Percentiles rank a stretch among this genome's conserved stretches.
phyloP scores from a whole-genome alignment of 2,888 invertebrate genomes.

The Dasypolia templi region DNA sequence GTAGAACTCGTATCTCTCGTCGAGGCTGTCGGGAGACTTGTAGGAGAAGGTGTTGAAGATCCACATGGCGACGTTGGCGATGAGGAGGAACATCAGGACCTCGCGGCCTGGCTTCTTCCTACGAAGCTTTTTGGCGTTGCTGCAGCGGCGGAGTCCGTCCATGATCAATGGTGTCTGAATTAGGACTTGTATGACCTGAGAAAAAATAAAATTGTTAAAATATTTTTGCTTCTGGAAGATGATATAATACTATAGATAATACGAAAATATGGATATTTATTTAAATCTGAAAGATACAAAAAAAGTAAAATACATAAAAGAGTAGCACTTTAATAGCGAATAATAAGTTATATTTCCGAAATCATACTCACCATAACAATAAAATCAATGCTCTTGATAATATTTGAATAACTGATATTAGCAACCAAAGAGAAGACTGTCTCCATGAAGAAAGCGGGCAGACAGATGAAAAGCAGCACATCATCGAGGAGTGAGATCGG shows the following conservation, averaged over 20 bases:
- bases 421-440: slow-evolving; percentile 93
- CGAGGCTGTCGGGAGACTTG: slow-evolving; percentile 87
- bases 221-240: background rate
- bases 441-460: slow-evolving; percentile 93
- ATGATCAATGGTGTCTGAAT: slow-evolving; percentile 94
- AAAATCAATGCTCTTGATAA: slow-evolving; percentile 88
- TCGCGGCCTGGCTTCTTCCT: slow-evolving; percentile 94
- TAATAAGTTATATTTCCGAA: background rate
- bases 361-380: slow-evolving; percentile 88
- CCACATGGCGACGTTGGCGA: slow-evolving; percentile 95
- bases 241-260: too few species aligned
- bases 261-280: background rate
- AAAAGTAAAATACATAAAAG: background rate
- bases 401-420: slow-evolving; percentile 89
- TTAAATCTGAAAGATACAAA: background rate
- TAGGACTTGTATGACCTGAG: slow-evolving; percentile 92
- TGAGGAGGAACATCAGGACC: slow-evolving; percentile 93
- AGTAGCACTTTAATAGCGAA: background rate
- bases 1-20: slow-evolving; percentile 92
- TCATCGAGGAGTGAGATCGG: slow-evolving; percentile 93
- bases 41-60: slow-evolving; percentile 93
- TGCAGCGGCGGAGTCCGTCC: slow-evolving; percentile 94
- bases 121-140: slow-evolving; percentile 91
- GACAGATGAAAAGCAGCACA: slow-evolving; percentile 92
- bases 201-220: slow-evolving; percentile 21